Percentiles rank a stretch among this genome's conserved stretches.
Evolutionary conservation across 2,888 invertebrate species (phyloP).

Genomic region (Entomobrya proxima): DNA sequence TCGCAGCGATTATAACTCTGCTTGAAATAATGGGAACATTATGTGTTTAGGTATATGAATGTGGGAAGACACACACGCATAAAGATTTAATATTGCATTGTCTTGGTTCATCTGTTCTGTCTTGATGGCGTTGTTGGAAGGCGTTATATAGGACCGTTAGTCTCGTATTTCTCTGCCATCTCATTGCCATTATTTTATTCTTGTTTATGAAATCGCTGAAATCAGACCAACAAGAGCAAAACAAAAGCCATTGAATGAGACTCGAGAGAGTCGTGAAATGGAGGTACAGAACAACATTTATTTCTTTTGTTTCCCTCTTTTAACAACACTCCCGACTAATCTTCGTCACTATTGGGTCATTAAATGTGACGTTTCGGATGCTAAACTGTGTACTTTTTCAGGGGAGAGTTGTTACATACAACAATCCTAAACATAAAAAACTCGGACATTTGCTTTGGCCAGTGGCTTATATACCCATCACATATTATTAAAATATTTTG

Average conservation of each 20-base stretch:
- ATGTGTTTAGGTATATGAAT: background rate
- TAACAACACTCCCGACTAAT: constrained; percentile 54
- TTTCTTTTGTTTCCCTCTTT: constrained; percentile 34
- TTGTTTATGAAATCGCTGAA: constrained; percentile 33
- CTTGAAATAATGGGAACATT: too few relatives aligned
- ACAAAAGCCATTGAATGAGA: constrained; percentile 47
- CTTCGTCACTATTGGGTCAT: constrained; percentile 52
- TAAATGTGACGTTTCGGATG: constrained; percentile 52
- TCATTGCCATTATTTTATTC: constrained; percentile 31
- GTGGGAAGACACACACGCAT: background rate
- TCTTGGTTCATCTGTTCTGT: constrained; percentile 9
- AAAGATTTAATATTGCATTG: background rate
- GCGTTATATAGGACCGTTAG: background rate
- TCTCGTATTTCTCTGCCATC: constrained; percentile 21
- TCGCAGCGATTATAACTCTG: too few relatives aligned
- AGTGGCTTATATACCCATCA: background rate
- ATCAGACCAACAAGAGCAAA: constrained; percentile 40
- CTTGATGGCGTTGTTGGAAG: constrained; percentile 10
- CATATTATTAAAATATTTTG: background rate
- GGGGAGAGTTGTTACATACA: background rate
- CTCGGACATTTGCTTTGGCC: background rate
- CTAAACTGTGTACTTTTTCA: constrained; percentile 17
- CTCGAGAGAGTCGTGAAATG: constrained; percentile 55
- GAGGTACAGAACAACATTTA: constrained; percentile 31
- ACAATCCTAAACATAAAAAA: background rate